phyloP scores from a whole-genome alignment of 2,113 vertebrate species.

The Nothobranchius furzeri region DNA sequence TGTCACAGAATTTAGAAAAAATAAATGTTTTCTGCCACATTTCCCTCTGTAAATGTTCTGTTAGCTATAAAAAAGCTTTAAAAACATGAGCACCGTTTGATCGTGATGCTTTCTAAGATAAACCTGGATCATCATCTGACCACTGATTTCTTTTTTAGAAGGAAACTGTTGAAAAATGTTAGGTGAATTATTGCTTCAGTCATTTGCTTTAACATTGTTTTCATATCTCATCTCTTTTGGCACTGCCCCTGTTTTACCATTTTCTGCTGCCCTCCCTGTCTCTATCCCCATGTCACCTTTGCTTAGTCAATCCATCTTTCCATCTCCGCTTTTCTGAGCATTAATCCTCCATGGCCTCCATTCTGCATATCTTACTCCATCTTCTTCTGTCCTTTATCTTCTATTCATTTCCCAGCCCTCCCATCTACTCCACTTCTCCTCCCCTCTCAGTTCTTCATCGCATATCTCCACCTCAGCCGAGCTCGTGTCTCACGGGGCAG shows the following conservation, averaged over 20 bases:
- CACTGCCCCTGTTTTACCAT: slow-evolving; percentile 9
- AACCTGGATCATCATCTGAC: not conserved
- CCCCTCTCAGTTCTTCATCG: slow-evolving; percentile 27
- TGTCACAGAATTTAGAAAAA: too few species aligned
- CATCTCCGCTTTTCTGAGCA: slow-evolving; percentile 41
- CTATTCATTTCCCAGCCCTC: slow-evolving; percentile 1
- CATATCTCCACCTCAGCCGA: slow-evolving; percentile 42
- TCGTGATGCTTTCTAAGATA: not conserved
- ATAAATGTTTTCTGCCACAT: too few species aligned
- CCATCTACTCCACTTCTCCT: slow-evolving; percentile 13
- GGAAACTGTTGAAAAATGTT: not conserved
- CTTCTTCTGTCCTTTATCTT: slow-evolving; percentile 25
- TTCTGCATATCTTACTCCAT: slow-evolving; percentile 34
- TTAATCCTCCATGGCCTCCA: slow-evolving; percentile 43
- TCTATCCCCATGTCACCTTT: slow-evolving; percentile 38
- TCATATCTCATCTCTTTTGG: slow-evolving; percentile 8
- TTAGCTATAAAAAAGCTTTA: too few species aligned
- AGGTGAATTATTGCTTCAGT: slow-evolving; percentile 41
- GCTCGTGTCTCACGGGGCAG: slow-evolving; percentile 57
- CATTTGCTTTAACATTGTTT: slow-evolving; percentile 48
- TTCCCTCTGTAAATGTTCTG: too few species aligned
- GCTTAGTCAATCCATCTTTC: slow-evolving; percentile 45
- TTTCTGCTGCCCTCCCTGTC: slow-evolving; percentile 24
- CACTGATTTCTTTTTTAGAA: slow-evolving; percentile 9
- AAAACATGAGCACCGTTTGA: too few species aligned